Conservation (phyloP, 1,140 invertebrate genomes). For the Zaprionus ornatus region DNA sequence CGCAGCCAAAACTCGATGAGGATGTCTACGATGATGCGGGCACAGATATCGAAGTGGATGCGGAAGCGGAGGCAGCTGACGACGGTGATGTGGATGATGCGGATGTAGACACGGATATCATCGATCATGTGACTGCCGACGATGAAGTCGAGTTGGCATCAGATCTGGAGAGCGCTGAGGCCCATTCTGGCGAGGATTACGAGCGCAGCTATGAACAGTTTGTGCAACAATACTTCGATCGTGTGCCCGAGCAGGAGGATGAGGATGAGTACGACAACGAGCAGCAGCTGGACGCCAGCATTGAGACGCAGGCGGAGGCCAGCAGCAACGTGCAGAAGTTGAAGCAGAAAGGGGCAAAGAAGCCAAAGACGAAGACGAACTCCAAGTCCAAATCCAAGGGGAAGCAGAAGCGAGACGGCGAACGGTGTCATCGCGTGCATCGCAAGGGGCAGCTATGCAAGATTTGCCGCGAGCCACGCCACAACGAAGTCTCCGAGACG, state of each 20-base stretch:
- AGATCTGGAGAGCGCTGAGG: slow-evolving; percentile 45
- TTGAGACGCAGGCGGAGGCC: slow-evolving; percentile 17
- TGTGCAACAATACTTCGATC: slow-evolving; percentile 71
- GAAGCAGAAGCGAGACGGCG: neutral
- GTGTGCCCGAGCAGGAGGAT: slow-evolving; percentile 19
- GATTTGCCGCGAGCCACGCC: slow-evolving; percentile 59
- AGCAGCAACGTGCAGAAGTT: slow-evolving; percentile 26
- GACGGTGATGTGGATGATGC: slow-evolving; percentile 4
- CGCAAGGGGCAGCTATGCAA: slow-evolving; percentile 57
- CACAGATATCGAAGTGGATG: neutral
- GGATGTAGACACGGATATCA: slow-evolving; percentile 16
- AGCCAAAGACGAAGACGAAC: neutral
- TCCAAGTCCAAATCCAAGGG: slow-evolving; percentile 16
- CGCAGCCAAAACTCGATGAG: slow-evolving; percentile 45
- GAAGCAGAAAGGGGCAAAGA: slow-evolving; percentile 30
- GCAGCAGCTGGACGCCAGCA: slow-evolving; percentile 25
- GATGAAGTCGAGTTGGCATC: neutral
- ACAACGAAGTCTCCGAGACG: slow-evolving; percentile 68
- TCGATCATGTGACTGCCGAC: slow-evolving; percentile 5
- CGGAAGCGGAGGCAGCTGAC: neutral
- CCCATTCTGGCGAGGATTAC: slow-evolving; percentile 63
- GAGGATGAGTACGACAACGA: slow-evolving; percentile 19
- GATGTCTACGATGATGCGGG: slow-evolving; percentile 14
- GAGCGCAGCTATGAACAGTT: slow-evolving; percentile 75
- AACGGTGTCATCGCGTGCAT: slow-evolving; percentile 32